These are phyloP conservation scores for Halichoerus grypus DNA, from an alignment of 2,113 vertebrate species.

Conservation along the genomic window DNA sequence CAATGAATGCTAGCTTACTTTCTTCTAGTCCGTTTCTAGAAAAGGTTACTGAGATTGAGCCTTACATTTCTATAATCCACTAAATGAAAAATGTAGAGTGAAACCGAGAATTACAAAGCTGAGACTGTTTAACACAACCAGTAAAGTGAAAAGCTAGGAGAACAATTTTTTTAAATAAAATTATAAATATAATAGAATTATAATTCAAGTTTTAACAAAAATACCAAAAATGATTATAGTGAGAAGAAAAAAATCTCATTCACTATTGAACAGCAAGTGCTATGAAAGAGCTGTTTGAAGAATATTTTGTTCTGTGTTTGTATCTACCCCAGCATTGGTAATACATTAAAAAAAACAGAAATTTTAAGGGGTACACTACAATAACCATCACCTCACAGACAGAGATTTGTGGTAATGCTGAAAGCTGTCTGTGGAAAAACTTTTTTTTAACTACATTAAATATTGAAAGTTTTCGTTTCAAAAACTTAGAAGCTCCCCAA, in stretches of 20 bases:
- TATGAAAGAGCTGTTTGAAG: conserved; percentile 6
- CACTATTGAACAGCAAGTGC: not conserved
- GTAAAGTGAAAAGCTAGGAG: not conserved
- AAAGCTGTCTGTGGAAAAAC: not conserved
- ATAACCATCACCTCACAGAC: not conserved
- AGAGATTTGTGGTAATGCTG: not conserved
- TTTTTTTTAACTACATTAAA: conserved; percentile 43
- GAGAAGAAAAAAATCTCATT: not conserved
- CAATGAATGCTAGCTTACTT: not conserved
- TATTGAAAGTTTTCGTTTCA: conserved; percentile 54
- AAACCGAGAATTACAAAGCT: not conserved
- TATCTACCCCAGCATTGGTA: not conserved
- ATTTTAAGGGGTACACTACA: conserved; percentile 52
- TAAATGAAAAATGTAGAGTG: not conserved
- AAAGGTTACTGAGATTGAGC: not conserved
- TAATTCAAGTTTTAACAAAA: conserved; percentile 34
- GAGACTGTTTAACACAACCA: not conserved
- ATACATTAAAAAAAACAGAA: not conserved
- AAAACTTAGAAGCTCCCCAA: not conserved
- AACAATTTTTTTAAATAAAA: not conserved
- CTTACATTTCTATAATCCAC: not conserved
- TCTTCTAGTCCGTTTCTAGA: conserved; percentile 37
- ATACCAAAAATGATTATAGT: not conserved
- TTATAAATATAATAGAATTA: not conserved
- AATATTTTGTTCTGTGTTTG: not conserved